A percentile compares a stretch with the other conserved stretches of the same genome.
Conservation (phyloP, 2,888 invertebrate genomes). For the Bembecia ichneumoniformis region DNA sequence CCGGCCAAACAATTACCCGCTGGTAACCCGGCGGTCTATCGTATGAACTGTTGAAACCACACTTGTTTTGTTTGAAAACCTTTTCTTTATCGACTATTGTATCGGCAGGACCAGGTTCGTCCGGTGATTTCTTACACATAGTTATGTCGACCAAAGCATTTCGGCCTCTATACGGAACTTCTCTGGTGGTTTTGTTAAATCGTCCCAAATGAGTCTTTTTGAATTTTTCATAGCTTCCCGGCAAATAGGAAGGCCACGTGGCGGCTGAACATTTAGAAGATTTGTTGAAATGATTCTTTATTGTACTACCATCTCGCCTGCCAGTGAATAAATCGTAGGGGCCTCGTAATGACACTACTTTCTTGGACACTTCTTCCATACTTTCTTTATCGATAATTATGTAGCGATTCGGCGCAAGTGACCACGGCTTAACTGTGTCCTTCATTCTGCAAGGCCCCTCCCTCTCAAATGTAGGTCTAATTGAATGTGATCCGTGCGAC, state of each 20-base stretch:
- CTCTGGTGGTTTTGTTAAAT: conserved; percentile 50
- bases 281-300: conserved; percentile 63
- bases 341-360: conserved; percentile 45
- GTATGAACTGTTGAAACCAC: conserved; percentile 51
- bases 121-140: conserved; percentile 56
- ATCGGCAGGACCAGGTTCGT: conserved; percentile 66
- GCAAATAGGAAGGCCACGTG: conserved; percentile 49
- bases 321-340: conserved; percentile 66
- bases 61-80: conserved; percentile 29
- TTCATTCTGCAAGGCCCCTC: conserved; percentile 51
- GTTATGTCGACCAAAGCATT: conserved; percentile 59
- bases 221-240: conserved; percentile 39
- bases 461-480: conserved; percentile 39
- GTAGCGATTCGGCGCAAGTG: conserved; percentile 55
- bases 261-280: conserved; percentile 29
- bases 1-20: conserved; percentile 50
- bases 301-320: conserved; percentile 50
- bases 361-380: conserved; percentile 46
- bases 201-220: conserved; percentile 39
- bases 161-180: conserved; percentile 47
- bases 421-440: conserved; percentile 35
- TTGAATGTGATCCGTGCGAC: conserved; percentile 46
- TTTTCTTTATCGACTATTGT: conserved; percentile 36
- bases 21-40: conserved; percentile 47
- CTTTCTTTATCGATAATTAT: conserved; percentile 39